Evolutionary conservation across 2,797 vertebrate species (phyloP), one percentile per base, ranked within the genome.

Genomic region (Petrocephalus sullivani): DNA sequence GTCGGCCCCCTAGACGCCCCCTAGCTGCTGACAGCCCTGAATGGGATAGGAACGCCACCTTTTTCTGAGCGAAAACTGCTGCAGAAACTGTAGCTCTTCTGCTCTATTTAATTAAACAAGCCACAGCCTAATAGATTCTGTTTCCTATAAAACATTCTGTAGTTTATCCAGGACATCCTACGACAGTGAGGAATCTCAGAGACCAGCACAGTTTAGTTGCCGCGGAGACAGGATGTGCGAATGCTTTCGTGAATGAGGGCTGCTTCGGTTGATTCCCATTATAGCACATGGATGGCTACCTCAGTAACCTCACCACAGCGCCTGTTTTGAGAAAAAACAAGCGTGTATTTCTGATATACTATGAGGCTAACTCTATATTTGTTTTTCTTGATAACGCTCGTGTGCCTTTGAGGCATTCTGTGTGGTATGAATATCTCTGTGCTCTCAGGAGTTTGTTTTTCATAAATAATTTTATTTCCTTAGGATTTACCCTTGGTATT

Each of bases 1-100:
- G 87, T 90, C 89, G 58, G 56, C 61, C 88, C 87, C 81, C 78
- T 67, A 41, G 51, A 81, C 67, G 10, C 78, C 87, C 33, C 33
- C 37, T 60, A 10, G 37, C 51, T 23, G 14, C 86, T 58, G 10
- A 81, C 41, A 58, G 41, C 33, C 16, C 33, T 60, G 54, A 60
- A 10, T 12, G 4, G 9, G 21, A 23, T 33, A 33, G 6, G 64
- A 71, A 3, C 23, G 33, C 33, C 51, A 28, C 21, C 83, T 85
- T 85, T 33, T 54, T 57, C 12, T 54, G 41, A n/a, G 53, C 2
- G 23, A 57, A 78, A 6, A n/a, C 41, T 78, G 37, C 71, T n/a
- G 6, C 16, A 37, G 75, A n/a, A 33, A 21, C 46, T n/a, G 75
- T 46, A 81, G n/a, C 46, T 57, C 21, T 37, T 57, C 23, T 37